Base-by-base conservation (phyloP, 2,888 invertebrate species). In the Gonocerus acuteangulatus region DNA sequence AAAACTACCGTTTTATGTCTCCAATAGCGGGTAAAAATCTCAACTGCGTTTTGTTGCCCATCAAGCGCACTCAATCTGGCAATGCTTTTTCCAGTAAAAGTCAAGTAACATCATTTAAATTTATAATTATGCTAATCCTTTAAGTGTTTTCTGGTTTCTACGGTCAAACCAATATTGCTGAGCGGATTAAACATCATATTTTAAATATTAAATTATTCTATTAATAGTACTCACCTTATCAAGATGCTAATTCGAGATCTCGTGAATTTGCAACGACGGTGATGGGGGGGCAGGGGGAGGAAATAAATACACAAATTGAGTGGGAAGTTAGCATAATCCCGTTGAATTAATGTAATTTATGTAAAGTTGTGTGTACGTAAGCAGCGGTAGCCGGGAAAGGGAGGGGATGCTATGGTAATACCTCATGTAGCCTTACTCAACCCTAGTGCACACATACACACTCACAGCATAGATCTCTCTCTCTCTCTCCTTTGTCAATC, bases 351-450 rank as follows among this genome's bases (percentile, higher is more conserved):
- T 52, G 52, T 61, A 61, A 61, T 61, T 54, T 61, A 61, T 61
- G 61, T 61, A 61, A 61, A 61, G 61, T 61, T 54, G 61, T 61
- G 61, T 61, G 61, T 61, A 61, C 61, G 54, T 61, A 61, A 61
- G 61, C 61, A 61, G 49, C 18, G 36, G 48, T 23, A 18, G 32
- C 34, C 34, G 11, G 51, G 16, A 11, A 22, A 34, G 47, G 39
- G 58, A 23, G 32, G n/a, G n/a, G n/a, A n/a, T 48, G 36, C 49
- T 60, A 60, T 60, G 60, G 60, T 60, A 60, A 60, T 60, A 44
- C 49, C 23, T 36, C 32, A 52, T 52, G 52, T 52, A 23, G 36
- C 51, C n/a, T 39, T 52, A 13, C 21, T 4, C 16, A 6, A 47
- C 47, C 47, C 18, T 47, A 19, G n/a, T n/a, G 19, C 42, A 52